A percentile compares a stretch with the other conserved stretches of the same genome.
These are phyloP conservation scores for Apeira syringaria DNA, from an alignment of 2,888 invertebrate genomes.

Conservation along the genomic window DNA sequence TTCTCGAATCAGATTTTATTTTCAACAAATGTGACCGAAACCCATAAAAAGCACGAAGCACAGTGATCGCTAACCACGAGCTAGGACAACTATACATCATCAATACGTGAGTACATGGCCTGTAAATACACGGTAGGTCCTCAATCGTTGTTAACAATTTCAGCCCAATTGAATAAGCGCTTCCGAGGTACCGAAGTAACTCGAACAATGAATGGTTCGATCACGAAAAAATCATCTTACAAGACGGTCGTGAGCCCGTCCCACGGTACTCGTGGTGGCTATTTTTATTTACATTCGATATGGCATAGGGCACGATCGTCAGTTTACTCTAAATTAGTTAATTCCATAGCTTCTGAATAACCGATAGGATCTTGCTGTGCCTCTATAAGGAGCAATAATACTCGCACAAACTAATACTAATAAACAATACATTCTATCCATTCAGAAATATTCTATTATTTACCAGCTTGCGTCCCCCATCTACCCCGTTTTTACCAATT, in stretches of 20 bases:
- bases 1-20: no score
- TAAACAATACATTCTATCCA: no score
- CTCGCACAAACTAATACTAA: no score
- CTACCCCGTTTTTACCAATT: no score
- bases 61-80: no score
- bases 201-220: conserved; percentile 72
- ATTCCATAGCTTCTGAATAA: not conserved
- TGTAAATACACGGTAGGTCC: conserved; percentile 46
- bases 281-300: conserved; percentile 17
- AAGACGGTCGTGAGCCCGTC: conserved; percentile 69
- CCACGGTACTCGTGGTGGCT: conserved; percentile 68
- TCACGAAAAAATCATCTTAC: conserved; percentile 83
- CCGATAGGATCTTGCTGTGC: no score
- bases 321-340: conserved; percentile 8
- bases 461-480: no score
- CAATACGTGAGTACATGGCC: conserved; percentile 54
- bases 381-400: no score
- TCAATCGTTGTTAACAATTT: conserved; percentile 64
- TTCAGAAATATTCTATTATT: no score
- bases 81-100: conserved; percentile 23
- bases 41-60: no score
- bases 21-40: no score
- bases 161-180: conserved; percentile 73
- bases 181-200: conserved; percentile 48
- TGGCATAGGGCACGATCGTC: conserved; percentile 8